Conservation (phyloP, 2,888 invertebrate genomes). For the Encarsia formosa region DNA sequence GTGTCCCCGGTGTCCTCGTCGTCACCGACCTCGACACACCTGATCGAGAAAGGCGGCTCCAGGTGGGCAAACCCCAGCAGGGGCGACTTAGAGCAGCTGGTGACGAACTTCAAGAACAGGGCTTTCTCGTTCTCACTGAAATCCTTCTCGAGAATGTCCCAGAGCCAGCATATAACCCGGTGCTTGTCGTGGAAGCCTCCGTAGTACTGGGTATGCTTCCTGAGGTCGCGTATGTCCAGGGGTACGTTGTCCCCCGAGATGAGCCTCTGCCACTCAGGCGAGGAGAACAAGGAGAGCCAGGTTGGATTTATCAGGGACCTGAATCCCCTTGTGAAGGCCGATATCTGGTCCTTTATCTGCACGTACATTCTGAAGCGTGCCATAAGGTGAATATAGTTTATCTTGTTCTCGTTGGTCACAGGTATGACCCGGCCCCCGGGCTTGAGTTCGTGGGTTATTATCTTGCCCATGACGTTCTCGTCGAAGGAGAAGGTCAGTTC, state of each 20-base stretch:
- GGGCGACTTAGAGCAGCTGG: slow-evolving; percentile 96
- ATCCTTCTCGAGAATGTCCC: slow-evolving; percentile 96
- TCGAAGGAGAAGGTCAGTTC: slow-evolving; percentile 96
- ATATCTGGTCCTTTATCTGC: slow-evolving; percentile 95
- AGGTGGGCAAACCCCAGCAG: slow-evolving; percentile 92
- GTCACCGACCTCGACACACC: slow-evolving; percentile 98
- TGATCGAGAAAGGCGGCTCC: slow-evolving; percentile 96
- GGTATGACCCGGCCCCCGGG: slow-evolving; percentile 91
- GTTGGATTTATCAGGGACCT: slow-evolving; percentile 91
- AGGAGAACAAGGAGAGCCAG: slow-evolving; percentile 91
- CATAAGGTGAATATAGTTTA: slow-evolving; percentile 97
- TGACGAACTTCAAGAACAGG: slow-evolving; percentile 92
- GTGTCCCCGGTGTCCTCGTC: slow-evolving; percentile 91
- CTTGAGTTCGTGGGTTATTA: slow-evolving; percentile 91
- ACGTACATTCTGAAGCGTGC: slow-evolving; percentile 98
- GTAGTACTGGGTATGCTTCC: slow-evolving; percentile 95
- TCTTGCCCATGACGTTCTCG: slow-evolving; percentile 88
- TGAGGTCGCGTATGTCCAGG: slow-evolving; percentile 79
- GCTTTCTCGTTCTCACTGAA: slow-evolving; percentile 88
- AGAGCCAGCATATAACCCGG: slow-evolving; percentile 95
- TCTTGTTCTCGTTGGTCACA: slow-evolving; percentile 96
- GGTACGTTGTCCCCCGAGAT: slow-evolving; percentile 96
- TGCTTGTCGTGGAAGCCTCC: slow-evolving; percentile 99
- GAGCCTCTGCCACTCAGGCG: slow-evolving; percentile 91
- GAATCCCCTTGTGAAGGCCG: slow-evolving; percentile 94